Evolutionary conservation across 1,140 invertebrate genomes (phyloP), one percentile per base, ranked within the genome.

Genomic region (Cephus cinctus): DNA sequence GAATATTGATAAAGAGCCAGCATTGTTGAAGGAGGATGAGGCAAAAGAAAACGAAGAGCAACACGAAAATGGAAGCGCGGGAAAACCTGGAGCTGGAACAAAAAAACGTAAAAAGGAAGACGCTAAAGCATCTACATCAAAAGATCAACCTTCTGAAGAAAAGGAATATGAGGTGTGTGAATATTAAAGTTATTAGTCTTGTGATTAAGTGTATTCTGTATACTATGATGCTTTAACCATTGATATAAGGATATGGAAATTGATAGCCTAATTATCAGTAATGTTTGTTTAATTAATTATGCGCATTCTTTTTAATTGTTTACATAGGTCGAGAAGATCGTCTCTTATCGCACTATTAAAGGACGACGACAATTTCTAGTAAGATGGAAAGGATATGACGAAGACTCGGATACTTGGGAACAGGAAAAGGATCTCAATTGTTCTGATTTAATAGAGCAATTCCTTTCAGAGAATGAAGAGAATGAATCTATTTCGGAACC

Each of bases 311-410:
- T n/a, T n/a, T n/a, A n/a, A n/a, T n/a, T n/a, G 27, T 41, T 40
- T 42, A 44, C 59, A 4, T 39, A 88, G 86, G 86, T 89, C 0
- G 83, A 88, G 56, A 81, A 81, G 56, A 80, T 89, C n/a, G 59
- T 89, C 8, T 81, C 80, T 44, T 80, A 85, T 9, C 87, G 87
- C 57, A 81, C 73, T 8, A 79, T 84, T 11, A 83, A 83, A 63
- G 86, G 86, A 0, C 81, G 83, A 27, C 73, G 81, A 2, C 81
- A 87, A 60, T 93, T 89, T 65, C 75, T 87, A 14, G 87, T 94
- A 1, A 77, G 88, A 50, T 94, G 90, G 90, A 89, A 89, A 59
- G 89, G 89, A 0, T 93, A 90, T 64, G 78, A 78, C 27, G 77
- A 82, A 23, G 80, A 82, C 42, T 80, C 80, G 46, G 89, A 92